Percentiles rank a stretch among this genome's conserved stretches.
These are phyloP conservation scores for Hymenopus coronatus DNA, from an alignment of 2,888 invertebrate genomes.

Conservation along the genomic window DNA sequence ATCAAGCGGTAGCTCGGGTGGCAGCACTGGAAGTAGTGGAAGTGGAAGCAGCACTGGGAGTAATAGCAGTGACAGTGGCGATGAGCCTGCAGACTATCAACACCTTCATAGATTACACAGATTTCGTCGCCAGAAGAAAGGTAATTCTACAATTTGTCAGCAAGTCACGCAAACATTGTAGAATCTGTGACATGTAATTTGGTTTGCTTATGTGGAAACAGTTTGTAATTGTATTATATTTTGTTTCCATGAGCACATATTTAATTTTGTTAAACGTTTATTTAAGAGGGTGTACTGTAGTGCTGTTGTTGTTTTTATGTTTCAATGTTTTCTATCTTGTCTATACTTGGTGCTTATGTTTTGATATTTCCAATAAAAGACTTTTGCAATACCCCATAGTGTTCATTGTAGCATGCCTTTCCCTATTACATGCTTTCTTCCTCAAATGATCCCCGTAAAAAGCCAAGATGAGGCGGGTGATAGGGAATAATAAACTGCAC, in stretches of 20 bases:
- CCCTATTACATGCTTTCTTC: not conserved
- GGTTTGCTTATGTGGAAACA: not conserved
- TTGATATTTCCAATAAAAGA: not conserved
- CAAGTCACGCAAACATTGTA: not conserved
- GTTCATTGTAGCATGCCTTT: not conserved
- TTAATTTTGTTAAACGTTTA: not conserved
- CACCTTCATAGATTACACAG: slow-evolving; percentile 66
- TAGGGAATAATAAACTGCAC: not conserved
- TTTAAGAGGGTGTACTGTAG: not conserved
- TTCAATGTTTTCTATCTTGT: not conserved
- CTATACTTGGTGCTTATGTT: not conserved
- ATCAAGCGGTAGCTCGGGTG: slow-evolving; percentile 52
- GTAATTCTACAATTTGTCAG: slow-evolving; percentile 45
- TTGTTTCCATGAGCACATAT: not conserved
- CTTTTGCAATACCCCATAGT: not conserved
- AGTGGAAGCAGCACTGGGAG: slow-evolving; percentile 59
- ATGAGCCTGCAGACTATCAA: slow-evolving; percentile 63
- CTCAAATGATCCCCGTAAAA: not conserved
- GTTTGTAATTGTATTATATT: not conserved
- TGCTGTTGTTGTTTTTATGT: not conserved
- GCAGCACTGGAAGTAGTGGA: slow-evolving; percentile 30
- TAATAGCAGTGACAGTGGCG: slow-evolving; percentile 57
- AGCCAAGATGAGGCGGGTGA: not conserved
- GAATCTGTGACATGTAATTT: not conserved
- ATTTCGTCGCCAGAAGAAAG: slow-evolving; percentile 73